Percentiles rank a stretch among this genome's conserved stretches.
Evolutionary conservation across 2,888 invertebrate species (phyloP).

Genomic region (Orthosia incerta): DNA sequence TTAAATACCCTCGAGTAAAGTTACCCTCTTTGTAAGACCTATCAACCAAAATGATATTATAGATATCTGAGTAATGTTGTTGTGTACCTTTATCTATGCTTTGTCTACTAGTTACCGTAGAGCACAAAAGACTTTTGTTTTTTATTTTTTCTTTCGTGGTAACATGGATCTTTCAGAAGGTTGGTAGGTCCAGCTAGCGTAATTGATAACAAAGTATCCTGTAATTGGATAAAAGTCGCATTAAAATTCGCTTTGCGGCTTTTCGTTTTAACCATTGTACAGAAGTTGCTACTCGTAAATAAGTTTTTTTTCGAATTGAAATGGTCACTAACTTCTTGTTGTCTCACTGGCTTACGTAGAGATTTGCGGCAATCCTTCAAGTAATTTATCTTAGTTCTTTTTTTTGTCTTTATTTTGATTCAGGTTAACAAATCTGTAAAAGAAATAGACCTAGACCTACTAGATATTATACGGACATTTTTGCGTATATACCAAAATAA

Average conservation of each 20-base stretch:
- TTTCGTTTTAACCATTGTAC: constrained; percentile 27
- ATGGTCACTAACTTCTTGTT: neutral
- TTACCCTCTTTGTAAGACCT: neutral
- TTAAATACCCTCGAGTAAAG: too few relatives aligned
- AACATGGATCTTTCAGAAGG: constrained; percentile 5
- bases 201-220: constrained; percentile 32
- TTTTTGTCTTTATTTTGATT: too few relatives aligned
- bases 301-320: constrained; percentile 21
- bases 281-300: constrained; percentile 35
- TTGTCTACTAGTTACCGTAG: neutral
- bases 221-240: constrained; percentile 51
- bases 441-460: too few relatives aligned
- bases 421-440: too few relatives aligned
- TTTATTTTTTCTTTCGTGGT: neutral
- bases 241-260: constrained; percentile 56
- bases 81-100: neutral
- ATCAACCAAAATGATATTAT: neutral
- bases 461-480: too few relatives aligned
- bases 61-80: neutral
- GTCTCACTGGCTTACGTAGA: neutral
- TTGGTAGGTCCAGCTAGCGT: neutral
- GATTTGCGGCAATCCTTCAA: neutral
- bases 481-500: too few relatives aligned
- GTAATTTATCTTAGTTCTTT: too few relatives aligned
- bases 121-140: neutral